These are phyloP conservation scores for Knipowitschia caucasica DNA, from an alignment of 2,797 vertebrate species.

Conservation along the genomic window DNA sequence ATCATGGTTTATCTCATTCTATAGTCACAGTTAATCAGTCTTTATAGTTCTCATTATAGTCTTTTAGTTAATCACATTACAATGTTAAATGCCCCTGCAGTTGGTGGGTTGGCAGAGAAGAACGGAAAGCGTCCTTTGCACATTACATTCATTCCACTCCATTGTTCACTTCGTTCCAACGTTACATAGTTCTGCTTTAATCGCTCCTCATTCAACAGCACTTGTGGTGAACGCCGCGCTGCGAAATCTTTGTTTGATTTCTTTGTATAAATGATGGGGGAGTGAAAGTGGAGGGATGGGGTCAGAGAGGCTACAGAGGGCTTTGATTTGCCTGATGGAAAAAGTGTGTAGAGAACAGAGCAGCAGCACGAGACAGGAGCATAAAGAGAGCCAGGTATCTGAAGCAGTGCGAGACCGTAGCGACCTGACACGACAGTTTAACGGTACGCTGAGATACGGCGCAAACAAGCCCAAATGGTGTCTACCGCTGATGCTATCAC, in stretches of 20 bases:
- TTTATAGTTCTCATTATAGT: not conserved
- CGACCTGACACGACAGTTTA: constrained; percentile 11
- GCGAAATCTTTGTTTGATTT: constrained; percentile 42
- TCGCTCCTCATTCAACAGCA: constrained; percentile 23
- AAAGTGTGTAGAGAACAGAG: constrained; percentile 3
- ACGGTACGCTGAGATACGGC: constrained; percentile 14
- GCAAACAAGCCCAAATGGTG: constrained; percentile 7
- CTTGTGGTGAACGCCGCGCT: constrained; percentile 33
- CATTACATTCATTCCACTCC: not conserved
- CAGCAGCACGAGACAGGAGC: constrained; percentile 4
- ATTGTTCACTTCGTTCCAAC: not conserved
- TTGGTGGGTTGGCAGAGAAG: not conserved
- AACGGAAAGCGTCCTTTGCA: not conserved
- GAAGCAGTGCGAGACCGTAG: constrained; percentile 18
- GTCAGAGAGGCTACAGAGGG: constrained; percentile 15
- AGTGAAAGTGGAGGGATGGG: constrained; percentile 12
- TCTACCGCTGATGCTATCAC: constrained; percentile 17
- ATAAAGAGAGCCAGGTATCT: constrained; percentile 10
- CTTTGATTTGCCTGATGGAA: constrained; percentile 16
- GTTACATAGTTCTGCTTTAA: constrained; percentile 4
- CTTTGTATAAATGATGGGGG: constrained; percentile 18
- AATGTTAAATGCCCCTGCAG: not conserved
- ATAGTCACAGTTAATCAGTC: too few relatives aligned
- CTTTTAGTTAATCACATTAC: too few relatives aligned
- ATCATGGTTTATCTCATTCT: too few relatives aligned